Evolutionary conservation across 2,888 invertebrate species (phyloP).

Genomic region (Pristionchus maxplancki): DNA sequence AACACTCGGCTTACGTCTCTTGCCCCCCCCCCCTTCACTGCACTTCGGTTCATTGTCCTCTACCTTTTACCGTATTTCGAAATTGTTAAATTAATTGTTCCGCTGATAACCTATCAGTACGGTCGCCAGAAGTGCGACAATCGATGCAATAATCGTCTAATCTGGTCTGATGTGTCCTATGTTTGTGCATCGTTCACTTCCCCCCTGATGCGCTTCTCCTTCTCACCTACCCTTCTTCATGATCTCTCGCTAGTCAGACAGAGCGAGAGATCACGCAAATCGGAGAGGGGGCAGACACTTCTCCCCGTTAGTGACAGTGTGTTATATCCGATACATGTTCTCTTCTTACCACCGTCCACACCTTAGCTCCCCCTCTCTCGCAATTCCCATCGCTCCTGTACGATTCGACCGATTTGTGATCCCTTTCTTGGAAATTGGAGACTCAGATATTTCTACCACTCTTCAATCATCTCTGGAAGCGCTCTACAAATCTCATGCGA

Average conservation of each 20-base stretch:
- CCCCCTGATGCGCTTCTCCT: background rate
- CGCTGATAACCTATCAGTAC: too few species aligned
- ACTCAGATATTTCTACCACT: too few species aligned
- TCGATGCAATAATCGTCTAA: too few species aligned
- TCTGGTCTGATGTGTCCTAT: background rate
- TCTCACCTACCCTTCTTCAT: background rate
- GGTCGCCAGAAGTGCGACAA: too few species aligned
- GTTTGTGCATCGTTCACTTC: slow-evolving; percentile 19
- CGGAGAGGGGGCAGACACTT: background rate
- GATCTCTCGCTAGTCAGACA: too few species aligned
- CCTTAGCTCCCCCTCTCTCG: background rate
- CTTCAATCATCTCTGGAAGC: too few species aligned
- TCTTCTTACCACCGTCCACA: slow-evolving; percentile 13
- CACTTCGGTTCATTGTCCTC: background rate
- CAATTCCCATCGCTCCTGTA: background rate
- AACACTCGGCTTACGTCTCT: slow-evolving; percentile 6
- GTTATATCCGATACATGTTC: slow-evolving; percentile 31
- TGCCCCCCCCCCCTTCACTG: background rate
- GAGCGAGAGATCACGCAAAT: too few species aligned
- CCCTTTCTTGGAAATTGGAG: background rate
- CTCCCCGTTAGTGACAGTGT: background rate
- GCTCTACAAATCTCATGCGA: too few species aligned
- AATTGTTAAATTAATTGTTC: background rate
- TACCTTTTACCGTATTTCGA: background rate
- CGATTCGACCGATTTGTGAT: background rate